Conservation (phyloP, 2,797 vertebrate species). For the Argya squamiceps region DNA sequence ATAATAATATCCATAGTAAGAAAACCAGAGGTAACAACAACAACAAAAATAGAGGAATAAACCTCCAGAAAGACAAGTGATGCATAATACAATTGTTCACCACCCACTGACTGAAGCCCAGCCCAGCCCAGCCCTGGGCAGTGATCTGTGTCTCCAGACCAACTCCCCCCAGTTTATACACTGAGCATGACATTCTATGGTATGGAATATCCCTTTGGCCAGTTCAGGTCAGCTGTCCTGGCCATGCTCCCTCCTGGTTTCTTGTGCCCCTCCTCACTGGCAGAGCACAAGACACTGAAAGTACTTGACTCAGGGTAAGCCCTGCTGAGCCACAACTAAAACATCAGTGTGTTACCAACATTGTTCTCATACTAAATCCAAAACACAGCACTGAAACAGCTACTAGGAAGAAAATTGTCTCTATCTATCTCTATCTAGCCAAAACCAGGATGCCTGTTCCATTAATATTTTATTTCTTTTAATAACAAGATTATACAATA, state of each 20-base stretch:
- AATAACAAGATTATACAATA: neutral
- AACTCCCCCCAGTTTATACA: neutral
- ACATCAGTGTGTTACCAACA: neutral
- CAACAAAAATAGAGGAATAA: neutral
- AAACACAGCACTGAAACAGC: neutral
- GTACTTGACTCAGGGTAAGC: neutral
- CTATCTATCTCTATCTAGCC: too few relatives aligned
- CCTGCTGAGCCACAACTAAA: neutral
- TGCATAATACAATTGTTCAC: neutral
- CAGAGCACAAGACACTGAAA: neutral
- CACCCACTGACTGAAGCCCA: neutral
- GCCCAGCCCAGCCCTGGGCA: neutral
- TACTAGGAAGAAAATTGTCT: neutral
- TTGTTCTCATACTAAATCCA: neutral
- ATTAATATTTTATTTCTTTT: neutral
- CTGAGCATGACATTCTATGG: rapidly evolving
- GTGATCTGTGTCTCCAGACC: neutral
- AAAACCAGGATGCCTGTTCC: neutral
- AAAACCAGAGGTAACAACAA: rapidly evolving
- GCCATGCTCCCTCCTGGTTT: neutral
- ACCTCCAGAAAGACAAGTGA: neutral
- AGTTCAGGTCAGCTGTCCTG: neutral
- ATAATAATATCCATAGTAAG: neutral
- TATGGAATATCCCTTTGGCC: neutral
- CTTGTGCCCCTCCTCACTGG: neutral